Conservation (phyloP, 2,113 vertebrate genomes). For the Himantopus leucocephalus region DNA sequence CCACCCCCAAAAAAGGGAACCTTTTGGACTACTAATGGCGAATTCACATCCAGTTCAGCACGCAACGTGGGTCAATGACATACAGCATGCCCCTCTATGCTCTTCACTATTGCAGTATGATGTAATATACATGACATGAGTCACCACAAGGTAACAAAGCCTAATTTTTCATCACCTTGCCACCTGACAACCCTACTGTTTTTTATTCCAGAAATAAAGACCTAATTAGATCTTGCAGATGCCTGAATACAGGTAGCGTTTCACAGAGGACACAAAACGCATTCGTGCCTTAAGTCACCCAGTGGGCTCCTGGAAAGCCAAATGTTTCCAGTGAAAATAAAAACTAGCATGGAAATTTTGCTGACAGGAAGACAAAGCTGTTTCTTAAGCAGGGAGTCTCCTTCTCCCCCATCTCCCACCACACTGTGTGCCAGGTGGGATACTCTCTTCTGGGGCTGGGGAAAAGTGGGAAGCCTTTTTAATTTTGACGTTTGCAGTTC, state of each 20-base stretch:
- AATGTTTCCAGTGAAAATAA: not conserved
- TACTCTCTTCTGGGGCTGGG: not conserved
- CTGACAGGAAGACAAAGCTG: not conserved
- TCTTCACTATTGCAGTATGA: not conserved
- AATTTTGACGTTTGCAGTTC: not conserved
- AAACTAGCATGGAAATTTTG: not conserved
- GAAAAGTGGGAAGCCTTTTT: not conserved
- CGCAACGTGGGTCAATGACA: not conserved
- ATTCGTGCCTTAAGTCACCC: not conserved
- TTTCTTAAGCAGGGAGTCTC: not conserved
- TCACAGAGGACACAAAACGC: not conserved
- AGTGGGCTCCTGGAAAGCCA: not conserved
- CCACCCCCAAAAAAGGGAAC: not conserved
- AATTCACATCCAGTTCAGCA: not conserved
- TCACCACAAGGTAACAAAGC: not conserved
- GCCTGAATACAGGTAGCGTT: not conserved
- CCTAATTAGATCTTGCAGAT: not conserved
- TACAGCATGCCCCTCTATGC: not conserved
- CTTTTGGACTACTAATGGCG: not conserved
- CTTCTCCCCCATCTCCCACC: not conserved
- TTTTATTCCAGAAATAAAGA: not conserved
- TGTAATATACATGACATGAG: fast-evolving
- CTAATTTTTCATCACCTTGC: not conserved
- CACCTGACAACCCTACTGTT: not conserved
- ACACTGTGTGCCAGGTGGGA: not conserved